Evolutionary conservation across 2,113 vertebrate species (phyloP), one percentile per base, ranked within the genome.

Genomic region (Paramisgurnus dabryanus): DNA sequence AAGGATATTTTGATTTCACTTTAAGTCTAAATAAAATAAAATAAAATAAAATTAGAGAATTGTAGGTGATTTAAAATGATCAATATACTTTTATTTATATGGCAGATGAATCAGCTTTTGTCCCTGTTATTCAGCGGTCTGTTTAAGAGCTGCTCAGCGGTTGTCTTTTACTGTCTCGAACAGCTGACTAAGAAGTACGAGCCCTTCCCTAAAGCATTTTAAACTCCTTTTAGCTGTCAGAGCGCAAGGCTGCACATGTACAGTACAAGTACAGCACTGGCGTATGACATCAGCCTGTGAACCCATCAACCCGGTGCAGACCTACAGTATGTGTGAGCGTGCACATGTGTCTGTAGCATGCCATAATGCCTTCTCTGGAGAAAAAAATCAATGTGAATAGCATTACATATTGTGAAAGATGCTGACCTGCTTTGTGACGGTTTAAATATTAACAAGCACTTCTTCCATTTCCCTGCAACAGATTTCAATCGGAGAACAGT

Each of bases 351-450:
- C 88, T 87, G 65, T 85, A 84, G 87, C 67, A 79, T 88, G 84
- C 81, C 86, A 83, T 78, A 84, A 86, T 89, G 86, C 85, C 77
- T 86, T 84, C 13, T 85, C 85, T 80, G 81, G 85, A 87, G 22
- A 22, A 22, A 22, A 22, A 86, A 79, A 86, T 79, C 88, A 87
- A 87, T 87, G 87, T 92, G 89, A 86, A 89, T 85, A 88, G 87
- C 85, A 87, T 89, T 89, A 88, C 67, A 86, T 72, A 87, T 88
- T 92, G 22, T 22, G 71, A 87, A 90, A 87, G 86, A 91, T 87
- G 90, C 79, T 88, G 86, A 89, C 83, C 86, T 85, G 82, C 84
- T 87, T 87, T 79, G 17, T 87, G 85, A 83, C 71, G 84, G 80
- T 88, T 90, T 86, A 89, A 89, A 90, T 73, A 80, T 87, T 86